phyloP scores from a whole-genome alignment of 2,113 vertebrate species.

The Penelope pileata region DNA sequence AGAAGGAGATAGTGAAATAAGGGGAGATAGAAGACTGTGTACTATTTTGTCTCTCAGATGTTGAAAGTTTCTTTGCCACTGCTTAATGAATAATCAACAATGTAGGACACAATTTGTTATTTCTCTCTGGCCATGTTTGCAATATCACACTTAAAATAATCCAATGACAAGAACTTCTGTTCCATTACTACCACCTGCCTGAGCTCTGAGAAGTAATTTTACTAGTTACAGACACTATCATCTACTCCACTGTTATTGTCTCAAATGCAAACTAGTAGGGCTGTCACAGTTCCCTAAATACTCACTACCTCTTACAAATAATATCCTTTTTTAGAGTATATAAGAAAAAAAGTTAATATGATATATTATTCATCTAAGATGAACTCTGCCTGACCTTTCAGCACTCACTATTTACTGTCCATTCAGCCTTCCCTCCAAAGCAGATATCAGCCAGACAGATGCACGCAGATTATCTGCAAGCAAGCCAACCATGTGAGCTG shows the following conservation, averaged over 20 bases:
- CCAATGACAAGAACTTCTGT: background rate
- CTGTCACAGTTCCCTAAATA: background rate
- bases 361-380: background rate
- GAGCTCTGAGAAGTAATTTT: background rate
- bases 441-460: background rate
- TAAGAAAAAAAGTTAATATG: too few species aligned
- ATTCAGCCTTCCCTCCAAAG: background rate
- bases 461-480: background rate
- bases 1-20: background rate
- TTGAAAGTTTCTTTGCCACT: background rate
- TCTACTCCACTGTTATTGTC: background rate
- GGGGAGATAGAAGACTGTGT: background rate
- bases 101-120: background rate
- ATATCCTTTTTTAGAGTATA: too few species aligned
- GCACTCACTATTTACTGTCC: background rate
- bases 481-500: rapidly evolving
- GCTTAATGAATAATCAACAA: background rate
- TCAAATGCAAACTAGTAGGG: background rate
- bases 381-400: background rate
- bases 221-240: background rate
- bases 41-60: background rate
- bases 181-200: background rate
- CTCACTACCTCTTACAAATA: too few species aligned
- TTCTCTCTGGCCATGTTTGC: background rate
- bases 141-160: background rate